These are phyloP conservation scores for Collichthys lucidus DNA, from an alignment of 2,113 vertebrate genomes.

Conservation along the genomic window DNA sequence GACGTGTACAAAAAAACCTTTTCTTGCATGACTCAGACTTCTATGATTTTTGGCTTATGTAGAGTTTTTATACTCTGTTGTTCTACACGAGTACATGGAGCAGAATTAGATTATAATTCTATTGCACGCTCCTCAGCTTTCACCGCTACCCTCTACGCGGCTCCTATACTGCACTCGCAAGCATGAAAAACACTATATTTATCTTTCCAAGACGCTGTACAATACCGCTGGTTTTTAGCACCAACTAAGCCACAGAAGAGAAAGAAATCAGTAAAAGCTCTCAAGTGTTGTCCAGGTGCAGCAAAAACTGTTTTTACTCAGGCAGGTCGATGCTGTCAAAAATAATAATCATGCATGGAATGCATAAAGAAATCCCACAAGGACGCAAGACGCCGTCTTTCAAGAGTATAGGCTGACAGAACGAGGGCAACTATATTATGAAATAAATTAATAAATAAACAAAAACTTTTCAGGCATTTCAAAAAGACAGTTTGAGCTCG, in stretches of 20 bases:
- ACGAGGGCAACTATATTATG: not conserved
- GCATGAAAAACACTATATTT: constrained; percentile 26
- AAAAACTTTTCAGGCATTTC: not conserved
- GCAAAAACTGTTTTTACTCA: constrained; percentile 17
- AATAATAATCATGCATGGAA: constrained; percentile 15
- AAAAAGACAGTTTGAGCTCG: constrained; percentile 20
- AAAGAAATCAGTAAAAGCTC: constrained; percentile 30
- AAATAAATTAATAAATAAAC: constrained; percentile 1
- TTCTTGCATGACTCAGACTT: constrained; percentile 38
- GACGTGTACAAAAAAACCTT: constrained; percentile 13
- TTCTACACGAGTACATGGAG: constrained; percentile 25
- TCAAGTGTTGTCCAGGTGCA: constrained; percentile 8
- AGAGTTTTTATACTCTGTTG: constrained; percentile 29
- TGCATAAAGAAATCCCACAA: not conserved
- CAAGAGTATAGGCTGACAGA: not conserved
- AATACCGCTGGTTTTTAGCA: not conserved
- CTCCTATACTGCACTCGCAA: constrained; percentile 1
- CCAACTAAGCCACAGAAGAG: not conserved
- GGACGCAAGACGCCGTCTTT: constrained; percentile 2
- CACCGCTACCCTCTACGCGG: not conserved
- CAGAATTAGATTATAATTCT: constrained; percentile 45
- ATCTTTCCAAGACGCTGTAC: constrained; percentile 11
- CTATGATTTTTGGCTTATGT: constrained; percentile 35
- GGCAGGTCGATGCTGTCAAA: constrained; percentile 23
- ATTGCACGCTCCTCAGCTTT: constrained; percentile 23